Conservation (phyloP, 1,140 invertebrate species). For the Venturia canescens region DNA sequence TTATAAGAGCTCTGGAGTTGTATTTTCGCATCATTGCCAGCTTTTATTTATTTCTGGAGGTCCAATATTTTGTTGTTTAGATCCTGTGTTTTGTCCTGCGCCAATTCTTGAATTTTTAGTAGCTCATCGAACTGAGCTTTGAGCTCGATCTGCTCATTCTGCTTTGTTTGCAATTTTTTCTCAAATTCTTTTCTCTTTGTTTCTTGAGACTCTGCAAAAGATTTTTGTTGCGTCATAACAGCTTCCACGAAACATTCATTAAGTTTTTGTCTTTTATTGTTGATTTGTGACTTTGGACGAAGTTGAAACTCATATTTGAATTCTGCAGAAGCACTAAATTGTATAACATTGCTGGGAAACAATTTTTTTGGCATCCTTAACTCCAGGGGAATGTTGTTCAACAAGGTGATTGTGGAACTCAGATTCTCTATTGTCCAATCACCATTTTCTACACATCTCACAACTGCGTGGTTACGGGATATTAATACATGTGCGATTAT, state of each 20-base stretch:
- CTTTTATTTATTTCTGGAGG: constrained; percentile 75
- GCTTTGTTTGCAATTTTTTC: constrained; percentile 71
- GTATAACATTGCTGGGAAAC: constrained; percentile 74
- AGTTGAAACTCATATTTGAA: constrained; percentile 75
- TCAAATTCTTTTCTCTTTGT: constrained; percentile 74
- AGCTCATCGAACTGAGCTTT: constrained; percentile 74
- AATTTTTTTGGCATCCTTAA: constrained; percentile 67
- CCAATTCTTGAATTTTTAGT: constrained; percentile 68
- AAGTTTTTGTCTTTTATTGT: constrained; percentile 71
- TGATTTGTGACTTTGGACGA: constrained; percentile 52
- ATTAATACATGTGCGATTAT: constrained; percentile 75
- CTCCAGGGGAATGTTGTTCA: constrained; percentile 73
- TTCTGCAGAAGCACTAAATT: constrained; percentile 71
- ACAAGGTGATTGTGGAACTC: constrained; percentile 75
- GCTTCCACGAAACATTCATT: constrained; percentile 65
- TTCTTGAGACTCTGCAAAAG: constrained; percentile 76
- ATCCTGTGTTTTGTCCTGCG: constrained; percentile 69
- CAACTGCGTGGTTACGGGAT: constrained; percentile 77
- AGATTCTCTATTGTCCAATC: constrained; percentile 71
- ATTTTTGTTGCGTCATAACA: constrained; percentile 74
- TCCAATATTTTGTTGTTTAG: constrained; percentile 69
- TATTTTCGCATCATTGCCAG: constrained; percentile 73
- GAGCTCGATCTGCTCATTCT: constrained; percentile 75
- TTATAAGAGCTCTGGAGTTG: constrained; percentile 75
- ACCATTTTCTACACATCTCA: constrained; percentile 68